Percentiles rank a stretch among this genome's conserved stretches.
phyloP scores from a whole-genome alignment of 2,797 vertebrate species.

The Huso huso region DNA sequence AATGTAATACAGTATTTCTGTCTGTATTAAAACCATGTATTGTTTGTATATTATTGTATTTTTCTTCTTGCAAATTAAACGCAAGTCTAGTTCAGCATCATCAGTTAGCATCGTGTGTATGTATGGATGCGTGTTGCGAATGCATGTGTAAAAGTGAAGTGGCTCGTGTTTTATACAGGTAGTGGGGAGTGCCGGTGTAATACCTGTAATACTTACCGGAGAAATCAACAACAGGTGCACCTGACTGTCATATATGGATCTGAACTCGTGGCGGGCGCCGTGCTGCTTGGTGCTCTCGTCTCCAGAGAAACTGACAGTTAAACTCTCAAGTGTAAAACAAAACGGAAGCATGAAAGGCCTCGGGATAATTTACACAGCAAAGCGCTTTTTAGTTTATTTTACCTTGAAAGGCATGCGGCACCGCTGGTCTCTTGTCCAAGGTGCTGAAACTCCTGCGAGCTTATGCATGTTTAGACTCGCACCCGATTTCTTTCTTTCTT shows the following conservation, averaged over 20 bases:
- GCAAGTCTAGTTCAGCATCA: no score
- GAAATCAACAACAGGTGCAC: constrained; percentile 23
- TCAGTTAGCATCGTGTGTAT: constrained; percentile 7
- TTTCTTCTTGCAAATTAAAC: no score
- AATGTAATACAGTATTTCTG: no score
- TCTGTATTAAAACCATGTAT: no score
- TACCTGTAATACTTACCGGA: constrained; percentile 15
- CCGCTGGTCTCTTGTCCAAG: constrained; percentile 36
- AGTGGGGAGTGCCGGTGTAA: not conserved
- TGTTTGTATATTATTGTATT: no score
- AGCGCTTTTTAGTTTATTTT: constrained; percentile 8
- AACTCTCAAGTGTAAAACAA: constrained; percentile 6
- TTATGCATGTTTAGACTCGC: not conserved
- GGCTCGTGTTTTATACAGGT: not conserved
- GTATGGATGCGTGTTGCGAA: not conserved
- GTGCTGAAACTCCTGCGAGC: constrained; percentile 35
- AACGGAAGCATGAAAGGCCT: constrained; percentile 8
- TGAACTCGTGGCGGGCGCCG: constrained; percentile 23
- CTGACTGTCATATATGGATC: constrained; percentile 10
- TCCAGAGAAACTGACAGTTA: constrained; percentile 38
- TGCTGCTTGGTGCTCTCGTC: constrained; percentile 33
- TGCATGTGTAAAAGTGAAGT: not conserved
- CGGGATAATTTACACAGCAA: not conserved
- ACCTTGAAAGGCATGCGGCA: not conserved
- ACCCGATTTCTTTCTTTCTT: not conserved